Evolutionary conservation across 1,140 invertebrate species (phyloP).

Genomic region (Lutraria rhynchaena): DNA sequence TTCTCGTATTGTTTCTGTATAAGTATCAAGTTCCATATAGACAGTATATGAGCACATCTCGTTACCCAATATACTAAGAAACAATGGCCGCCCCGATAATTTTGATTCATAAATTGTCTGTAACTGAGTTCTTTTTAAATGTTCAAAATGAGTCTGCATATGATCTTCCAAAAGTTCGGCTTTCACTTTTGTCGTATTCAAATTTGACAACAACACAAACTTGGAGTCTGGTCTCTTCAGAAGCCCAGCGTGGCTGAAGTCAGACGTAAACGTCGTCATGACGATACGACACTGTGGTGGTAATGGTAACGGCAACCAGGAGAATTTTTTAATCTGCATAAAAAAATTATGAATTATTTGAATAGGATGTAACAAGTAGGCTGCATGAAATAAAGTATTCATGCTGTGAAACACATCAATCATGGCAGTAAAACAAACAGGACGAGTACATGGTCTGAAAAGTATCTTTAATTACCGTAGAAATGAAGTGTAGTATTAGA

Average conservation of each 20-base stretch:
- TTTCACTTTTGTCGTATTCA: constrained; percentile 60
- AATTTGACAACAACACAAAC: constrained; percentile 60
- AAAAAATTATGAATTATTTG: constrained; percentile 12
- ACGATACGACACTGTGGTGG: constrained; percentile 78
- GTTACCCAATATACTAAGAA: constrained; percentile 67
- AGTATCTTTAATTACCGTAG: no score
- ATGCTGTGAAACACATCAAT: no score
- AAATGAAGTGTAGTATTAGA: no score
- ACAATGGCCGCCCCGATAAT: constrained; percentile 68
- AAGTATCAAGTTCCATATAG: constrained; percentile 65
- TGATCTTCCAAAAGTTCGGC: constrained; percentile 63
- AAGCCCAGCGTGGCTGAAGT: constrained; percentile 71
- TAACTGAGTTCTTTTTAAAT: constrained; percentile 56
- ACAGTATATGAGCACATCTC: constrained; percentile 73
- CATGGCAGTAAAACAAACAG: no score
- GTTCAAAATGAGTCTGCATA: constrained; percentile 64
- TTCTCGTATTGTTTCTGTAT: constrained; percentile 68
- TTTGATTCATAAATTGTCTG: constrained; percentile 64
- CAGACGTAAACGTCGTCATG: constrained; percentile 73
- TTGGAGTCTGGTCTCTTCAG: constrained; percentile 67
- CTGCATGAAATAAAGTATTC: no score
- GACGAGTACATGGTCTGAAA: no score
- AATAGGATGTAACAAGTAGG: no score
- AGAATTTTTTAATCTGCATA: constrained; percentile 76
- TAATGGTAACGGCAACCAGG: constrained; percentile 77